These are phyloP conservation scores for Pipistrellus kuhlii DNA, from an alignment of 2,797 vertebrate genomes.

Conservation along the genomic window DNA sequence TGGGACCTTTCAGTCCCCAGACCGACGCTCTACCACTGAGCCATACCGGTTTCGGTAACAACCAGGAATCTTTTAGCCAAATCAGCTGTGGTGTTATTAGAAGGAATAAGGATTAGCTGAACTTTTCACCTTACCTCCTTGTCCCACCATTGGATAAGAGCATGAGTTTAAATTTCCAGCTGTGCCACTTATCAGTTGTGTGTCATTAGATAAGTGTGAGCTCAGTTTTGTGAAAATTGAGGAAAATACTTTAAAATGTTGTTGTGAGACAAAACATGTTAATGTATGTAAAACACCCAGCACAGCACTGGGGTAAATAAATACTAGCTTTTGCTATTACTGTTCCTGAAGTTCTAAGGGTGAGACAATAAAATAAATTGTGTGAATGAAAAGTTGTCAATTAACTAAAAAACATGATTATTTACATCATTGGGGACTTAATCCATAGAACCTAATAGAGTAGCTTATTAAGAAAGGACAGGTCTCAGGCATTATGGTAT, in stretches of 20 bases:
- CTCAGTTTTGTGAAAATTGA: slow-evolving; percentile 5
- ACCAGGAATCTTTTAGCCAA: neutral
- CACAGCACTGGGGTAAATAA: neutral
- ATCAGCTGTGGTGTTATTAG: neutral
- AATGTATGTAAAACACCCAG: neutral
- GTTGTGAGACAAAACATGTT: neutral
- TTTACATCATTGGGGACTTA: neutral
- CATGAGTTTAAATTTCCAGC: neutral
- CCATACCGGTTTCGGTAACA: neutral
- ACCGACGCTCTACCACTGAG: too few relatives aligned
- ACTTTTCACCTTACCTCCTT: neutral
- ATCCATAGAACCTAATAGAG: neutral
- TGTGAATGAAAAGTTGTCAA: neutral
- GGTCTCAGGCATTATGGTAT: neutral
- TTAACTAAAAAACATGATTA: neutral
- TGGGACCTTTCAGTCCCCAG: too few relatives aligned
- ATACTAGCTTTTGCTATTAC: neutral
- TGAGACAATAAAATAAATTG: slow-evolving; percentile 1
- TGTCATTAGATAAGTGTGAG: neutral
- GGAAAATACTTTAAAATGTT: neutral
- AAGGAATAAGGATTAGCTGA: neutral
- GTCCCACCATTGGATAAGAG: neutral
- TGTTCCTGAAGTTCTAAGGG: neutral
- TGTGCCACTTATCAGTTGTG: neutral
- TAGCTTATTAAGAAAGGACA: neutral